Conservation (phyloP, 2,888 invertebrate species). For the Amphipoea lucens region DNA sequence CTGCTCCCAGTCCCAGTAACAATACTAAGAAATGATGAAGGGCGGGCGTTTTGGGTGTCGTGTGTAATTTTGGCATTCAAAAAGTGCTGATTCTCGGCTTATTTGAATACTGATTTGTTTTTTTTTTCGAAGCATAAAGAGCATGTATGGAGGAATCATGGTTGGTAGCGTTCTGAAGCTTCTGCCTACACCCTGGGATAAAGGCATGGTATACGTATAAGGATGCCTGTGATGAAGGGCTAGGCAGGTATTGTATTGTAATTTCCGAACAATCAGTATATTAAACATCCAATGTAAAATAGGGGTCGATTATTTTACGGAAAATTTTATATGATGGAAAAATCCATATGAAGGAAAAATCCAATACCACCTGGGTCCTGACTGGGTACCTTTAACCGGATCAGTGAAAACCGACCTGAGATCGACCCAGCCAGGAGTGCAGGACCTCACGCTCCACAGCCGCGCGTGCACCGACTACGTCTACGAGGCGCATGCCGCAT, state of each 20-base stretch:
- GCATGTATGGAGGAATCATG: neutral
- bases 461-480: neutral
- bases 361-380: neutral
- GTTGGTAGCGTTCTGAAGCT: neutral
- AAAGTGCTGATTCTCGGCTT: neutral
- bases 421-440: neutral
- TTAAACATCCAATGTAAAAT: neutral
- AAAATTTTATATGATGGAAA: neutral
- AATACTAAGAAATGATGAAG: neutral
- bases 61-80: neutral
- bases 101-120: neutral
- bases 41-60: neutral
- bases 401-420: neutral
- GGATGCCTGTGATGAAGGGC: neutral
- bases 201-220: neutral
- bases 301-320: neutral
- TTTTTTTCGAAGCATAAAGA: neutral
- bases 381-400: neutral
- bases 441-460: neutral
- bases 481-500: fast-evolving
- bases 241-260: neutral
- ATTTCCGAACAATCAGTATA: neutral
- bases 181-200: neutral
- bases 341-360: neutral
- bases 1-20: neutral